These are phyloP conservation scores for Dolichallabes microphthalmus DNA, from an alignment of 2,113 vertebrate genomes.

Conservation along the genomic window DNA sequence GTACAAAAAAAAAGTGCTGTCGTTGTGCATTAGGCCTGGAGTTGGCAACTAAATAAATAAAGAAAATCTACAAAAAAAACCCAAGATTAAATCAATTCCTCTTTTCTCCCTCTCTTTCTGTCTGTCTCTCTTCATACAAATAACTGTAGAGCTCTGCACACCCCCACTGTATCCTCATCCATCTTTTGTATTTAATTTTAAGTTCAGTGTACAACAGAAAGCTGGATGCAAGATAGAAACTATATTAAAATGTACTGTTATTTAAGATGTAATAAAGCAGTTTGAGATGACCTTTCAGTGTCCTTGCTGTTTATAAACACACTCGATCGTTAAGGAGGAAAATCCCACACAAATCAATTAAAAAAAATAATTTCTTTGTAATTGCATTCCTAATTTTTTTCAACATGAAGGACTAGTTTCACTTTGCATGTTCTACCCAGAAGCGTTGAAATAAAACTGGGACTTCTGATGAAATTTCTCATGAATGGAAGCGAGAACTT, in stretches of 20 bases:
- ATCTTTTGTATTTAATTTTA: constrained; percentile 99
- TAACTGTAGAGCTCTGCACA: constrained; percentile 90
- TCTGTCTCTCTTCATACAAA: constrained; percentile 78
- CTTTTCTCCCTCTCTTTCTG: constrained; percentile 68
- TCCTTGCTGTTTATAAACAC: neutral
- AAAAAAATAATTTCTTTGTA: neutral
- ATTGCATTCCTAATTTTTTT: neutral
- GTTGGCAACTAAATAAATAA: constrained; percentile 77
- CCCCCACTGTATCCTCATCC: constrained; percentile 81
- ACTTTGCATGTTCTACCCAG: too few species aligned
- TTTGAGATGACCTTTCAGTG: constrained; percentile 87
- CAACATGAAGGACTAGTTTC: too few species aligned
- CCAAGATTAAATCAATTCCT: constrained; percentile 70
- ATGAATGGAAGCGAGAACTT: too few species aligned
- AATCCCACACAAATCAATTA: neutral
- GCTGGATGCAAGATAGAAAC: constrained; percentile 99
- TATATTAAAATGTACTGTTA: constrained; percentile 99
- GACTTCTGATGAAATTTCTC: too few species aligned
- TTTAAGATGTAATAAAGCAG: constrained; percentile 99
- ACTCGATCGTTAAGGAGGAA: neutral
- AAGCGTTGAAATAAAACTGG: too few species aligned
- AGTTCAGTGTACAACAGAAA: constrained; percentile 99
- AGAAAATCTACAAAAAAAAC: constrained; percentile 72
- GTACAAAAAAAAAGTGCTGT: constrained; percentile 90
- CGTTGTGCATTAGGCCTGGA: constrained; percentile 93